These are phyloP conservation scores for Fregata magnificens DNA, from an alignment of 2,113 vertebrate species.

Conservation along the genomic window DNA sequence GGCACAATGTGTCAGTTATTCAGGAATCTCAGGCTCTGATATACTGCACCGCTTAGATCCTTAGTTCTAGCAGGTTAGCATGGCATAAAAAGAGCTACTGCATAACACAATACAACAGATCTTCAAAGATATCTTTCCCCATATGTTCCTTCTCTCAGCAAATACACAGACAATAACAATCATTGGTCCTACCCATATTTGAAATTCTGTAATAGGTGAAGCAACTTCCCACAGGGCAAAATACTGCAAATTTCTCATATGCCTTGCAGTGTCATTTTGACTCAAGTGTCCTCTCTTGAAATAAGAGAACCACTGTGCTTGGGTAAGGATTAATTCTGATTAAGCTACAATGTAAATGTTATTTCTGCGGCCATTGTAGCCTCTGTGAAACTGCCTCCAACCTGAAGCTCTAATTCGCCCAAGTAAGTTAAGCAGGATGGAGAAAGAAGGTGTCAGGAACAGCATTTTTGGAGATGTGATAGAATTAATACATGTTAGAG, in stretches of 20 bases:
- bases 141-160: not conserved
- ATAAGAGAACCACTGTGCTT: not conserved
- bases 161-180: not conserved
- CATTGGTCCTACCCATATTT: not conserved
- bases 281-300: not conserved
- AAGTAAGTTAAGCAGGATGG: not conserved
- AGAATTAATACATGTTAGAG: not conserved
- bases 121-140: not conserved
- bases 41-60: not conserved
- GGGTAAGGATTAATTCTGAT: not conserved
- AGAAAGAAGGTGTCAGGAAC: not conserved
- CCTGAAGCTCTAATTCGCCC: not conserved
- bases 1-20: not conserved
- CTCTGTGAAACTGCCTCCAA: not conserved
- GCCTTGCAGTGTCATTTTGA: not conserved
- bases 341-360: not conserved
- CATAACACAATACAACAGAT: not conserved
- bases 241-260: not conserved
- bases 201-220: not conserved
- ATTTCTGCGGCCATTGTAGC: not conserved
- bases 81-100: not conserved
- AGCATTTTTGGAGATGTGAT: not conserved
- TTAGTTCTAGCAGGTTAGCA: not conserved
- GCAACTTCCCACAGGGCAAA: not conserved
- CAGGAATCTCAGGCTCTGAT: not conserved